A percentile compares a stretch with the other conserved stretches of the same genome.
Evolutionary conservation across 2,113 vertebrate genomes (phyloP).

Genomic region (Psophia crepitans): DNA sequence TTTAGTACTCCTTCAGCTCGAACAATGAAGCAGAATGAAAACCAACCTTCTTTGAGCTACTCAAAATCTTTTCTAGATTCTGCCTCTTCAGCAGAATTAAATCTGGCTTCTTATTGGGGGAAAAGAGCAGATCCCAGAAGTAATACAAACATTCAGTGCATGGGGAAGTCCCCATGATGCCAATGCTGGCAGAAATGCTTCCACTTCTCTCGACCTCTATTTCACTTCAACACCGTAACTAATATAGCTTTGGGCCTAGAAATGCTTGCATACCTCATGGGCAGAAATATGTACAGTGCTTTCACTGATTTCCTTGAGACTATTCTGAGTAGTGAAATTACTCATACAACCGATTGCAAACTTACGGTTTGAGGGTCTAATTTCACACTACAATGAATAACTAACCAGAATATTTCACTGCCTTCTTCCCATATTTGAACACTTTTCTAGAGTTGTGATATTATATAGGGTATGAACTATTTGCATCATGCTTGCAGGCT

Average conservation of each 20-base stretch:
- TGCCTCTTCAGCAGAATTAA: background rate
- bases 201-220: background rate
- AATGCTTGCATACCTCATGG: background rate
- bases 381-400: background rate
- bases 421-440: background rate
- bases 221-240: background rate
- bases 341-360: background rate
- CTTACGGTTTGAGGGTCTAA: background rate
- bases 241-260: background rate
- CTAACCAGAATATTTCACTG: background rate
- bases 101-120: background rate
- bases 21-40: background rate
- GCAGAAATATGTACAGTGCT: background rate
- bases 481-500: background rate
- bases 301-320: background rate
- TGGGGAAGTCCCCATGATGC: background rate
- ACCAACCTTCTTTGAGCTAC: background rate
- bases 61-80: background rate
- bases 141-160: background rate
- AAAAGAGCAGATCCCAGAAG: background rate
- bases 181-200: background rate
- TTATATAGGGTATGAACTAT: background rate
- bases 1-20: background rate
- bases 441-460: background rate
- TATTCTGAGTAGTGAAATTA: background rate